Evolutionary conservation across 2,888 invertebrate genomes (phyloP), one percentile per base, ranked within the genome.

Genomic region (Cotesia congregata): DNA sequence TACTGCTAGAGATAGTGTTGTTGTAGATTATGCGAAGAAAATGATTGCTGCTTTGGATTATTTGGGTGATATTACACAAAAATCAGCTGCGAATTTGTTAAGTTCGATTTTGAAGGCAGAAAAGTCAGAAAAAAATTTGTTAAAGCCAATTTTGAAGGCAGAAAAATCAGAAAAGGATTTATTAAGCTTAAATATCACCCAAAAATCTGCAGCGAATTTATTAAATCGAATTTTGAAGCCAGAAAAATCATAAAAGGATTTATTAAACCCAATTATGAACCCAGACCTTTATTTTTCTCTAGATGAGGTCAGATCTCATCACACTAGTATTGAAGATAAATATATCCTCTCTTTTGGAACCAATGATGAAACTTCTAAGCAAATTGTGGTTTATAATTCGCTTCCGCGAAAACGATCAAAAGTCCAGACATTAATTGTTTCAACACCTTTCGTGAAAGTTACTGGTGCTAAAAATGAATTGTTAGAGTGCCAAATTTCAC

Each of bases 1-100:
- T 74, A 99, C 99, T 0, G 94, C 97, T 0, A 95, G 96, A 84
- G 96, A 97, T 85, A 94, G 95, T 83, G 99, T 99, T 9, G 94
- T 97, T 4, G 90, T 93, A 9, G 99, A 99, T 90, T 99, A 99
- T 89, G 98, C 94, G 3, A 91, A 92, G 82, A 95, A 89, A 77
- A 88, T 88, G 88, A 86, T 89, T 50, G 77, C 78, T 2, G 89
- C 88, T 0, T 80, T 89, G 20, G 86, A 87, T 76, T 83, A 88
- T 83, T 86, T 89, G 41, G 88, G 88, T 12, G 88, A 90, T n/a
- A n/a, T n/a, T n/a, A n/a, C n/a, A n/a, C n/a, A n/a, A n/a, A n/a
- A n/a, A n/a, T n/a, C n/a, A n/a, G n/a, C n/a, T n/a, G n/a, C n/a
- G n/a, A n/a, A n/a, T n/a, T n/a, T n/a, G n/a, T n/a, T n/a, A n/a